Base-by-base conservation (phyloP, 2,113 vertebrate genomes). In the Chlamydotis undulata region DNA sequence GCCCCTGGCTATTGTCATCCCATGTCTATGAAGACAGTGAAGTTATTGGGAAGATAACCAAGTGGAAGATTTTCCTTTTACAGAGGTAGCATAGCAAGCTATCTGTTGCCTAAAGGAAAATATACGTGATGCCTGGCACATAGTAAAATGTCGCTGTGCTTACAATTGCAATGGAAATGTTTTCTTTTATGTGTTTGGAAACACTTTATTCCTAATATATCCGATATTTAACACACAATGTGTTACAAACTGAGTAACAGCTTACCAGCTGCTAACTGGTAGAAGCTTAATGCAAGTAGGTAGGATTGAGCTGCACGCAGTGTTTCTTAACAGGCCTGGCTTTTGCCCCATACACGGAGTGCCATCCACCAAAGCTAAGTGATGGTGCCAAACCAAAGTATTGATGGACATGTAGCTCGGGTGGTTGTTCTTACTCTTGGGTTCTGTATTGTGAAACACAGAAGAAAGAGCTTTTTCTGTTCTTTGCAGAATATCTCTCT, bases 51-150 rank as follows among this genome's bases (percentile, higher is more conserved):
- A 94, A 81, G 83, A 43, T 63, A 81, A 81, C 8, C 0, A 0
- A 33, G 60, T 50, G 43, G 61, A 92, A 69, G 55, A 50, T 79
- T 91, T 73, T 90, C 52, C 19, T 79, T 21, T 52, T 29, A 0
- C 0, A 39, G 83, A 41, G 29, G 39, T 11, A 83, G 28, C 0
- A 0, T n/a, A 43, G 47, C 52, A 45, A 83, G 28, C 23, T 63
- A 2, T 47, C 55, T 1, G 0, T 64, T 79, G 43, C 53, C 29
- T 49, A 13, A 52, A 85, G 74, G 84, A 83, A 84, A 89, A 84
- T 13, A 7, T 37, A 39, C n/a, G 49, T 23, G 35, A 61, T 78
- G 70, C 26, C 69, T 73, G 82, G 63, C 70, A 28, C 25, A 6
- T 12, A 31, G 29, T 31, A 67, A 77, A 57, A 80, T 35, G 29